Percentiles rank a stretch among this genome's conserved stretches.
phyloP scores from a whole-genome alignment of 2,888 invertebrate species.

The Caradrina clavipalpis region DNA sequence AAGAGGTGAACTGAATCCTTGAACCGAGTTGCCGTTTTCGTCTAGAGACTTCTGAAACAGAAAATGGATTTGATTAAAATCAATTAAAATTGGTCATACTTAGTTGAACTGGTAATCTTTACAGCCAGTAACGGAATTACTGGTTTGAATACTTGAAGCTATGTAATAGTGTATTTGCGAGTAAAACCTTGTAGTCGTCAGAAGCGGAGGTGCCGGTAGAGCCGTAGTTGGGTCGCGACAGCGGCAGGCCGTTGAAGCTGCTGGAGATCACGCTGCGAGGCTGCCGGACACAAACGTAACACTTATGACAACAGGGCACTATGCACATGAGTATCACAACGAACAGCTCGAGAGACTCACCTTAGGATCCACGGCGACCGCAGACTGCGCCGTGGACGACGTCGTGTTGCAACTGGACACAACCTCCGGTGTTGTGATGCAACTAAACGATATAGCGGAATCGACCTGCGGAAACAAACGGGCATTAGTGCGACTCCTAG shows the following conservation, averaged over 20 bases:
- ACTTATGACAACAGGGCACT: background rate
- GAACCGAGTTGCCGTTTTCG: conserved; percentile 95
- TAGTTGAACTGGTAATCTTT: background rate
- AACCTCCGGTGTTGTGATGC: conserved; percentile 89
- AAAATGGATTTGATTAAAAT: conserved; percentile 39
- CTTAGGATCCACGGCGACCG: conserved; percentile 84
- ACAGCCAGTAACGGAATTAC: background rate
- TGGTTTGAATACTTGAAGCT: conserved; percentile 65
- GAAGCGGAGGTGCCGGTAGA: conserved; percentile 72
- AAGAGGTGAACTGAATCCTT: conserved; percentile 87
- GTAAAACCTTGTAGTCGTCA: conserved; percentile 84
- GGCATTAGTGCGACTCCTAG: conserved; percentile 52
- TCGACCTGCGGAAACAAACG: conserved; percentile 82
- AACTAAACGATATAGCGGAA: conserved; percentile 88
- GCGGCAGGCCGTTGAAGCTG: conserved; percentile 83
- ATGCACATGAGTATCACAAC: background rate
- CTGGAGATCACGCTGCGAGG: conserved; percentile 82
- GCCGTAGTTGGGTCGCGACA: conserved; percentile 81
- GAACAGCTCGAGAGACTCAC: conserved; percentile 67
- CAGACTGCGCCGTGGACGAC: conserved; percentile 77
- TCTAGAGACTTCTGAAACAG: conserved; percentile 93
- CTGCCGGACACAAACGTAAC: conserved; percentile 64
- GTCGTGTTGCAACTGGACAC: conserved; percentile 87
- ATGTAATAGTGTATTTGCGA: conserved; percentile 31
- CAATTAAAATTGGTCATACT: background rate